phyloP scores from a whole-genome alignment of 2,888 invertebrate species.

The Eristalinus aeneus region DNA sequence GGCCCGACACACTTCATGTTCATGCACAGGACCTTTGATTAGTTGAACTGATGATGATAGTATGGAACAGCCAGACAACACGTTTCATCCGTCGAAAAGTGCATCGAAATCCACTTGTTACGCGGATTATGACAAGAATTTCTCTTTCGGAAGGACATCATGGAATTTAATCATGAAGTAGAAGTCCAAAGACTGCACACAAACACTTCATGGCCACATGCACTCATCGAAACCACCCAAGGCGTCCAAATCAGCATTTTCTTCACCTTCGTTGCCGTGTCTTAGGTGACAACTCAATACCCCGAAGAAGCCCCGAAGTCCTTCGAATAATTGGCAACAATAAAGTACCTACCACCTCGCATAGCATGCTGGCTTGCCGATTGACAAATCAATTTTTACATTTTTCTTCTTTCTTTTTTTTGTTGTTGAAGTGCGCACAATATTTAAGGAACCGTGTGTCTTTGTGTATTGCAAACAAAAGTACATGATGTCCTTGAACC shows the following conservation, averaged over 20 bases:
- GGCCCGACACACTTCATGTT: too few relatives aligned
- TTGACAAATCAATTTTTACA: constrained; percentile 40
- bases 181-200: neutral
- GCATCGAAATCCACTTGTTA: too few relatives aligned
- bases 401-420: neutral
- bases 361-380: neutral
- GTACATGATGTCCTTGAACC: neutral
- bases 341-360: constrained; percentile 24
- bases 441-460: neutral
- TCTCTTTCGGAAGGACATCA: too few relatives aligned
- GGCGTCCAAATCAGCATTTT: neutral
- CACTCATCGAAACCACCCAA: neutral
- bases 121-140: too few relatives aligned
- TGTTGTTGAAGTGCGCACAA: neutral
- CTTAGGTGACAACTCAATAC: neutral
- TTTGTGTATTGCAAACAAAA: neutral
- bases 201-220: neutral
- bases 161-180: neutral
- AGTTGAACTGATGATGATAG: too few relatives aligned
- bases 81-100: too few relatives aligned
- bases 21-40: too few relatives aligned
- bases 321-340: neutral
- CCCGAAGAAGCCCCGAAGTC: neutral
- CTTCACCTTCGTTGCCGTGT: neutral
- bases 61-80: too few relatives aligned